phyloP scores from a whole-genome alignment of 2,888 invertebrate species.

The Caradrina clavipalpis region DNA sequence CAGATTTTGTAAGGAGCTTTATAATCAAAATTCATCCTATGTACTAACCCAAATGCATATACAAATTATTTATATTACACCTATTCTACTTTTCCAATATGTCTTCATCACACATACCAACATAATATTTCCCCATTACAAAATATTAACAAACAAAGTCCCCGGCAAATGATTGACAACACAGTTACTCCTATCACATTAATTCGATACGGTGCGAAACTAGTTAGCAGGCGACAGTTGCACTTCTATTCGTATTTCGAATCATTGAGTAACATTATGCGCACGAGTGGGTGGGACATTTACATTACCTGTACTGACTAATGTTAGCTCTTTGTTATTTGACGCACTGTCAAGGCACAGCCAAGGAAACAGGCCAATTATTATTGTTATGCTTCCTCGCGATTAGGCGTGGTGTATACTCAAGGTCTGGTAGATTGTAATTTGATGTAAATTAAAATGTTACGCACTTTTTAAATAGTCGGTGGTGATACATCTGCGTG shows the following conservation, averaged over 20 bases:
- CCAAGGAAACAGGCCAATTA: constrained; percentile 79
- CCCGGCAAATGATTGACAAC: constrained; percentile 48
- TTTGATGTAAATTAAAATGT: constrained; percentile 11
- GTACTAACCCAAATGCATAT: too few species aligned
- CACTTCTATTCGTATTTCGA: constrained; percentile 42
- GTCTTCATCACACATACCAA: background rate
- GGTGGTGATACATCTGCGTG: too few species aligned
- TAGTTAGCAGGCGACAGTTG: constrained; percentile 51
- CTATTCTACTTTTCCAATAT: background rate
- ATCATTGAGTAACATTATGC: constrained; percentile 57
- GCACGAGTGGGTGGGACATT: constrained; percentile 79
- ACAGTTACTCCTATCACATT: constrained; percentile 43
- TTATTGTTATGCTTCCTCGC: constrained; percentile 70
- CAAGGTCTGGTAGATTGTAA: background rate
- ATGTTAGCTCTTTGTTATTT: constrained; percentile 79
- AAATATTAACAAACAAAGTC: constrained; percentile 16
- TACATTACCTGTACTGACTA: constrained; percentile 79
- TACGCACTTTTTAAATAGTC: background rate
- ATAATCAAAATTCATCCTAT: too few species aligned
- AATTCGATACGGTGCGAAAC: constrained; percentile 47
- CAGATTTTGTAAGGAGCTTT: too few species aligned
- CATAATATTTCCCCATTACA: background rate
- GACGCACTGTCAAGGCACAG: constrained; percentile 85
- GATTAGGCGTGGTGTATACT: constrained; percentile 38
- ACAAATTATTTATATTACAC: too few species aligned